Evolutionary conservation across 2,113 vertebrate species (phyloP), one percentile per base, ranked within the genome.

Genomic region (Ceyx cyanopectus): DNA sequence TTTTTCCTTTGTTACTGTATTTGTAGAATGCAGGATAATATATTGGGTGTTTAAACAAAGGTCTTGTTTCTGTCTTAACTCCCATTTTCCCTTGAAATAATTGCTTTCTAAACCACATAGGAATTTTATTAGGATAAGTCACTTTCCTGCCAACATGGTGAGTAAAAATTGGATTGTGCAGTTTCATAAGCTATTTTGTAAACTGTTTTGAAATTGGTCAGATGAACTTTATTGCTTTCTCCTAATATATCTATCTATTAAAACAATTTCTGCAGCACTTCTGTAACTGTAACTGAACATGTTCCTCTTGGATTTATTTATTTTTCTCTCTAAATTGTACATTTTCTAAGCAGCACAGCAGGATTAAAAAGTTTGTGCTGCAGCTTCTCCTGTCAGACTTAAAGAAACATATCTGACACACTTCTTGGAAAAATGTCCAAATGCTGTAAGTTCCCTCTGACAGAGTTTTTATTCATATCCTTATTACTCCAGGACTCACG

Each of bases 81-180:
- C 68, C 65, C 73, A 24, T 48, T 32, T 45, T 93, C 12, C 41
- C 57, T 90, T 96, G 89, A 93, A 82, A 88, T 87, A 53, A 74
- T 78, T 50, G 2, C 46, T 89, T 56, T 12, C 37, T 75, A 95
- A 95, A 94, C 50, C 40, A 76, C 12, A 86, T 91, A 50, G 16
- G 73, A 70, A 32, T 60, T 22, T 63, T 63, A 63, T 6, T 23
- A 84, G 24, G 22, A 61, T 80, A 30, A 63, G 85, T 29, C 1
- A 4, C 21, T 32, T 90, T 94, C n/a, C 61, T 69, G 29, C 8
- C 54, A 88, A 27, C 5, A 9, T 15, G 32, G 37, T 32, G 32
- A 80, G 60, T 30, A 89, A 34, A 68, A 27, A 32, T 67, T 75
- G 48, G 46, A 41, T 72, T 46, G 6, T 73, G 29, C 16, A 30